Percentiles rank a stretch among this genome's conserved stretches.
These are phyloP conservation scores for Melipona beecheii DNA, from an alignment of 2,888 invertebrate genomes.

Conservation along the genomic window DNA sequence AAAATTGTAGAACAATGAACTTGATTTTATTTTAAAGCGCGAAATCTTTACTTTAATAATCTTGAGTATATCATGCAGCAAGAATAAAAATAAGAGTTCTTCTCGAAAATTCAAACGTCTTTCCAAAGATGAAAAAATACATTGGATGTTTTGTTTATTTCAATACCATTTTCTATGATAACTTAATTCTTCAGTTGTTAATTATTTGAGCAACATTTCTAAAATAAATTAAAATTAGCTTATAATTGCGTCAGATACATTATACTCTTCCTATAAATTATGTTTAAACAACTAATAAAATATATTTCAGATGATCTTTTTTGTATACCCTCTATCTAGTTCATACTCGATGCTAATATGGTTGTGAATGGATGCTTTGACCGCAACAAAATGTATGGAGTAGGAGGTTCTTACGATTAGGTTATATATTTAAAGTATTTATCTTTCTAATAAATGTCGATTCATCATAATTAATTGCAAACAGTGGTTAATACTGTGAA, in stretches of 20 bases:
- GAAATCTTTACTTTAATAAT: no score
- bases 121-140: no score
- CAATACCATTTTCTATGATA: neutral
- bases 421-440: conserved; percentile 61
- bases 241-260: neutral
- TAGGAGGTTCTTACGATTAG: conserved; percentile 51
- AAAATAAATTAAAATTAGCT: neutral
- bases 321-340: conserved; percentile 9
- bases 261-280: neutral
- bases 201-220: neutral
- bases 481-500: conserved; percentile 19
- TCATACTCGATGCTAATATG: conserved; percentile 1
- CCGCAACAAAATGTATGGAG: conserved; percentile 19
- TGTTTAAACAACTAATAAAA: neutral
- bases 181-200: neutral
- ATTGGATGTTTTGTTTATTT: neutral
- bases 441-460: conserved; percentile 47
- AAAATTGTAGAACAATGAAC: no score
- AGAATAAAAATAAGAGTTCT: no score
- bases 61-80: no score
- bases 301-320: neutral
- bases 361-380: conserved; percentile 22
- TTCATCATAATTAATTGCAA: conserved; percentile 30
- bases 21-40: no score
- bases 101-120: no score